phyloP scores from a whole-genome alignment of 1,140 invertebrate species.

The Drosophila repleta region DNA sequence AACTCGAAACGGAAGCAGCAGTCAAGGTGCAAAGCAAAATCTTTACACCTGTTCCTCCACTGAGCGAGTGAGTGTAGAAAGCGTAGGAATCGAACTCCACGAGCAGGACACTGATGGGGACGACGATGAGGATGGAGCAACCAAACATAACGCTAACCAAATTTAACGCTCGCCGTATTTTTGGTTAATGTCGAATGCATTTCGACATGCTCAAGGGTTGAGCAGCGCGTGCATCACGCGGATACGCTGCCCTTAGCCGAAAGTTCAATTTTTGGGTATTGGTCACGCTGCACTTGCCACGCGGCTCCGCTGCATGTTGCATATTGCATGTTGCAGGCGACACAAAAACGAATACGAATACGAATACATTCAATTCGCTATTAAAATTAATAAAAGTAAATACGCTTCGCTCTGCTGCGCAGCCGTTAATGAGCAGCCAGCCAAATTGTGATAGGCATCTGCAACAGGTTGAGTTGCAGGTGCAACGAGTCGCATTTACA shows the following conservation, averaged over 20 bases:
- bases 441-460: conserved; percentile 54
- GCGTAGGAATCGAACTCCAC: conserved; percentile 62
- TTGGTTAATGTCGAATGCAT: conserved; percentile 35
- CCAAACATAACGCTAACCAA: conserved; percentile 33
- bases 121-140: conserved; percentile 19
- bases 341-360: conserved; percentile 26
- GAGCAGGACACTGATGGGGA: conserved; percentile 18
- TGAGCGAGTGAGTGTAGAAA: conserved; percentile 71
- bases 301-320: conserved; percentile 4
- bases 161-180: conserved; percentile 55
- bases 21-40: conserved; percentile 80
- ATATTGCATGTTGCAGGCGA: conserved; percentile 73
- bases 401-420: conserved; percentile 41
- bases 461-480: conserved; percentile 24
- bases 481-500: conserved; percentile 24
- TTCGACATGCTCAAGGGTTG: conserved; percentile 45
- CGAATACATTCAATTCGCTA: conserved; percentile 44
- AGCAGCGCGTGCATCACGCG: conserved; percentile 25
- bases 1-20: conserved; percentile 72
- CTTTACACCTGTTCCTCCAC: conserved; percentile 71
- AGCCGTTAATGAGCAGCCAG: conserved; percentile 67
- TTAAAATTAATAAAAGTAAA: conserved; percentile 68
- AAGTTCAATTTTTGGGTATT: conserved; percentile 43
- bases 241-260: neutral
- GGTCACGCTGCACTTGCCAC: conserved; percentile 58